Evolutionary conservation across 2,797 vertebrate genomes (phyloP).

Genomic region (Apodemus agrarius): DNA sequence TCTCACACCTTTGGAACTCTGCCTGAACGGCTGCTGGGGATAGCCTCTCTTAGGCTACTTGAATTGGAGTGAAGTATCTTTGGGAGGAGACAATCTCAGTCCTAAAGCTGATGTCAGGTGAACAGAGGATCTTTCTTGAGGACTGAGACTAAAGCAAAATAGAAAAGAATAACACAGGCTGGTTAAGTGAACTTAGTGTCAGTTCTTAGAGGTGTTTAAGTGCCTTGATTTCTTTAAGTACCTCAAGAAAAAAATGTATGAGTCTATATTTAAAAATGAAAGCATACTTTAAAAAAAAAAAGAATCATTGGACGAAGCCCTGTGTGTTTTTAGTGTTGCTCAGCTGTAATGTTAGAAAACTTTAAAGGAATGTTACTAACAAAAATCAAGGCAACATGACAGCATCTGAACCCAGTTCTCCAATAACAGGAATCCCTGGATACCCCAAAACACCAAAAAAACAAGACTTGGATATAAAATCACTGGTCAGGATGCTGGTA

Average conservation of each 20-base stretch:
- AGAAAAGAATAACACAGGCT: background rate
- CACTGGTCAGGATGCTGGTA: too few species aligned
- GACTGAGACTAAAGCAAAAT: too few species aligned
- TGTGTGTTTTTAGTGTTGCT: background rate
- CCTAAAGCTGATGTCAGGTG: background rate
- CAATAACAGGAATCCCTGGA: too few species aligned
- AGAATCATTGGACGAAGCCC: background rate
- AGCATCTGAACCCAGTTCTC: too few species aligned
- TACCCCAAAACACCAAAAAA: too few species aligned
- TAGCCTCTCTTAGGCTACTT: background rate
- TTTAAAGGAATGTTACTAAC: too few species aligned
- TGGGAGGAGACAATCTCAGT: background rate
- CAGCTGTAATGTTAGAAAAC: background rate
- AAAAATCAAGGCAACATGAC: too few species aligned
- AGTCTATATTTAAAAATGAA: background rate
- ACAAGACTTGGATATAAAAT: too few species aligned
- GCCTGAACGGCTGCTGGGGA: background rate
- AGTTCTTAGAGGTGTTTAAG: background rate
- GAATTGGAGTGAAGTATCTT: background rate
- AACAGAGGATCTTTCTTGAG: too few species aligned
- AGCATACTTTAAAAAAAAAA: background rate
- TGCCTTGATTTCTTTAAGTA: background rate
- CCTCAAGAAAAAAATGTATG: background rate
- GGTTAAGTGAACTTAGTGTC: background rate
- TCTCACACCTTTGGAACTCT: background rate